Evolutionary conservation across 1,140 invertebrate species (phyloP).

Genomic region (Drosophila erecta): DNA sequence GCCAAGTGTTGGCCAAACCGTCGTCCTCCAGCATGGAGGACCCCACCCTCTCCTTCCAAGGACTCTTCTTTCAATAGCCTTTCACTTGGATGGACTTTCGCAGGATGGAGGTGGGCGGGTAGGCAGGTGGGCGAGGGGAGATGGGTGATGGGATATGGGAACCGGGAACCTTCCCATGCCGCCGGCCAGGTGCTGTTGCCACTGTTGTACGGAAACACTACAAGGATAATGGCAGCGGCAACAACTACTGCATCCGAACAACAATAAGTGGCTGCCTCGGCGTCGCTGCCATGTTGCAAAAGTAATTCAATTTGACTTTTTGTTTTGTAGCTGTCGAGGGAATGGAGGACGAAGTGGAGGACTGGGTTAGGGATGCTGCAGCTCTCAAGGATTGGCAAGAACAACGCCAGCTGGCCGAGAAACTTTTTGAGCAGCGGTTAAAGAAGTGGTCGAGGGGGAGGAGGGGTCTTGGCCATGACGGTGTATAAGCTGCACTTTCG

Average conservation of each 20-base stretch:
- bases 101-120: not conserved
- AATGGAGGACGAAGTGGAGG: not conserved
- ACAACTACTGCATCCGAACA: constrained; percentile 47
- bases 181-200: constrained; percentile 55
- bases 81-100: constrained; percentile 46
- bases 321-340: constrained; percentile 43
- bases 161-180: not conserved
- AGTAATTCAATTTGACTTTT: constrained; percentile 79
- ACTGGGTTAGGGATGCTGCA: not conserved
- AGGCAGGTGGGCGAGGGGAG: not conserved
- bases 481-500: constrained; percentile 41
- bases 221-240: constrained; percentile 49
- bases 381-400: constrained; percentile 37
- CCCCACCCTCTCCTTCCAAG: constrained; percentile 7
- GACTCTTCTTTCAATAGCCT: constrained; percentile 57
- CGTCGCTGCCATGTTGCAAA: constrained; percentile 63
- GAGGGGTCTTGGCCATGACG: constrained; percentile 31
- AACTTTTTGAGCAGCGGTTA: constrained; percentile 10
- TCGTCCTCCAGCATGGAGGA: not conserved
- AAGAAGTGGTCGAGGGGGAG: not conserved
- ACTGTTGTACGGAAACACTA: constrained; percentile 56
- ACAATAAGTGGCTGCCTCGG: constrained; percentile 50
- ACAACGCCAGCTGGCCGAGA: constrained; percentile 24
- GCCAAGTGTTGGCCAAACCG: constrained; percentile 30
- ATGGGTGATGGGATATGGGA: not conserved